Percentiles rank a stretch among this genome's conserved stretches.
Conservation (phyloP, 2,888 invertebrate genomes). For the Agonopterix heracliana region DNA sequence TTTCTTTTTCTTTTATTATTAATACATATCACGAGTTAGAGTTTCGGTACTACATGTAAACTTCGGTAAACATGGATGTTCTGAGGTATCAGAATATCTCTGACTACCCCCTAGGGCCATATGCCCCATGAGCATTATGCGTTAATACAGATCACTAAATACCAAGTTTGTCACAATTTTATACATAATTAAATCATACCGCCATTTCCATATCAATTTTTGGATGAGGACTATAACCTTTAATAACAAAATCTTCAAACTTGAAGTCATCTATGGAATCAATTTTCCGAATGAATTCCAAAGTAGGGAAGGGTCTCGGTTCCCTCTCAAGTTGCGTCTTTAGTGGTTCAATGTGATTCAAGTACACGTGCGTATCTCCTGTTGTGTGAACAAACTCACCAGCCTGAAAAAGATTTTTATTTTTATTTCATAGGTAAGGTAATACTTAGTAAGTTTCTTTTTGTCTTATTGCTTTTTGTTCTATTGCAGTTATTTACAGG, state of each 20-base stretch:
- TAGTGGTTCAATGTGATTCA: constrained; percentile 91
- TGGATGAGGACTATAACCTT: constrained; percentile 90
- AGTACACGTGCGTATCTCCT: constrained; percentile 97
- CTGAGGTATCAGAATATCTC: no score
- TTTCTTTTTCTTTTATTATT: constrained; percentile 11
- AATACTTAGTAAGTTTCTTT: not conserved
- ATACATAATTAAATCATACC: constrained; percentile 64
- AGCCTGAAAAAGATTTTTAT: constrained; percentile 68
- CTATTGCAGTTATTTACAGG: not conserved
- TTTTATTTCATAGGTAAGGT: not conserved
- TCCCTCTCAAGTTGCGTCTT: constrained; percentile 85
- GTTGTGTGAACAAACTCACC: constrained; percentile 96
- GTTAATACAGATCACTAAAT: not conserved
- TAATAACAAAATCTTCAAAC: constrained; percentile 89
- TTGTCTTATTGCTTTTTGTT: not conserved
- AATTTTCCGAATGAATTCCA: constrained; percentile 85
- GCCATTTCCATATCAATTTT: constrained; percentile 97
- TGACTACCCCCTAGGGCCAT: not conserved
- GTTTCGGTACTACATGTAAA: no score
- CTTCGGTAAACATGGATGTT: no score
- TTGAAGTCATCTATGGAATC: constrained; percentile 90
- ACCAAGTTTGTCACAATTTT: not conserved
- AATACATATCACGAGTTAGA: not conserved
- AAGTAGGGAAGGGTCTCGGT: constrained; percentile 88
- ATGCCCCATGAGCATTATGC: not conserved